These are phyloP conservation scores for Linepithema humile DNA, from an alignment of 1,140 invertebrate species.

Conservation along the genomic window DNA sequence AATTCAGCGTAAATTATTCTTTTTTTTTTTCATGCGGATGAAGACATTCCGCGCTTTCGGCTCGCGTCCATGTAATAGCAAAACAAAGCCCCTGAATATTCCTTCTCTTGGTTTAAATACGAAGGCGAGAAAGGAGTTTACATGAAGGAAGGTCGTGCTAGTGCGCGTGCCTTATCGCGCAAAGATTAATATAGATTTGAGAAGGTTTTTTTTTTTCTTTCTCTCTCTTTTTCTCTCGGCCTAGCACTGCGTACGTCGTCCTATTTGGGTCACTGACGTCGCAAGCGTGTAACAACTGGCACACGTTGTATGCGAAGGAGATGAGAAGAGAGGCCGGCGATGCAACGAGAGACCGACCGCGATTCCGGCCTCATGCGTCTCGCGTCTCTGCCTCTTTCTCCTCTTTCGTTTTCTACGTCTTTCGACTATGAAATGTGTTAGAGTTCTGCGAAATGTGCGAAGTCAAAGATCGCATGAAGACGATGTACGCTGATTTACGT, in stretches of 20 bases:
- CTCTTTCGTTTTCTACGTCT: slow-evolving; percentile 1
- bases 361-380: slow-evolving; percentile 21
- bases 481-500: not conserved
- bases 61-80: not conserved
- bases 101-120: not conserved
- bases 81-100: not conserved
- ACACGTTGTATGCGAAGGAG: slow-evolving; percentile 6
- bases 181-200: slow-evolving; percentile 52
- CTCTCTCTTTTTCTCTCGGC: not conserved
- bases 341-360: slow-evolving; percentile 34
- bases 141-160: not conserved
- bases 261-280: slow-evolving; percentile 73
- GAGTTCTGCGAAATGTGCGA: not conserved
- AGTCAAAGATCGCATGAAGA: not conserved
- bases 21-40: not conserved
- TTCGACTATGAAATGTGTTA: not conserved
- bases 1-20: not conserved
- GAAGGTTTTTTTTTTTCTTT: slow-evolving; percentile 6
- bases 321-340: slow-evolving; percentile 23
- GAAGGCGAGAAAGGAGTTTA: slow-evolving; percentile 19
- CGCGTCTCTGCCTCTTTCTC: not conserved
- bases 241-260: slow-evolving; percentile 57
- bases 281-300: slow-evolving; percentile 33
- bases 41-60: not conserved
- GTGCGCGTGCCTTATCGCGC: slow-evolving; percentile 50